phyloP scores from a whole-genome alignment of 2,888 invertebrate species.

The Deilephila elpenor region DNA sequence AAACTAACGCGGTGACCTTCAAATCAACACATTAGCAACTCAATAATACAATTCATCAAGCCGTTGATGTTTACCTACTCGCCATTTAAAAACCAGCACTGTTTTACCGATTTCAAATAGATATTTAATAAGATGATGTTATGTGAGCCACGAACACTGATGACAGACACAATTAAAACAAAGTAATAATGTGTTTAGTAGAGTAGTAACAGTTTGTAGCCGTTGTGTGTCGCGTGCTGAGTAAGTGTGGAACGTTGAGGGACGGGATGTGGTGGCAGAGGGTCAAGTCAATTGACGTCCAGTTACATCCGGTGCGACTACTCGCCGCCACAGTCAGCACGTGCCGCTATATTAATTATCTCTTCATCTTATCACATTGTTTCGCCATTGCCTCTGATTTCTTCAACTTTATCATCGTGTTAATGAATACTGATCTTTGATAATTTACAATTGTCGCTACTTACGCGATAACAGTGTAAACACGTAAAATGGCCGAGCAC shows the following conservation, averaged over 20 bases:
- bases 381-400: constrained; percentile 23
- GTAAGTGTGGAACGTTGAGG: constrained; percentile 56
- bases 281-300: constrained; percentile 82
- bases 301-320: constrained; percentile 72
- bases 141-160: background rate
- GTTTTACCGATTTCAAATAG: background rate
- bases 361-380: constrained; percentile 43
- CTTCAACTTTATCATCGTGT: constrained; percentile 2
- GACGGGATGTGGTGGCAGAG: constrained; percentile 74
- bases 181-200: constrained; percentile 1
- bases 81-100: background rate
- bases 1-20: constrained; percentile 5
- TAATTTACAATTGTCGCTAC: background rate
- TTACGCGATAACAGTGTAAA: constrained; percentile 28
- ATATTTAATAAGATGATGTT: background rate
- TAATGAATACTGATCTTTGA: background rate
- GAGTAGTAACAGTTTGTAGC: constrained; percentile 1
- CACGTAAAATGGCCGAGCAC: constrained; percentile 46
- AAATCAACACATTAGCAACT: constrained; percentile 19
- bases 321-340: constrained; percentile 62
- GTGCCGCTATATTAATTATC: constrained; percentile 62
- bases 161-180: background rate
- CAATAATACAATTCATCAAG: constrained; percentile 13
- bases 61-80: background rate
- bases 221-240: constrained; percentile 55